phyloP scores from a whole-genome alignment of 2,888 invertebrate species.

The Drosophila paranaensis region DNA sequence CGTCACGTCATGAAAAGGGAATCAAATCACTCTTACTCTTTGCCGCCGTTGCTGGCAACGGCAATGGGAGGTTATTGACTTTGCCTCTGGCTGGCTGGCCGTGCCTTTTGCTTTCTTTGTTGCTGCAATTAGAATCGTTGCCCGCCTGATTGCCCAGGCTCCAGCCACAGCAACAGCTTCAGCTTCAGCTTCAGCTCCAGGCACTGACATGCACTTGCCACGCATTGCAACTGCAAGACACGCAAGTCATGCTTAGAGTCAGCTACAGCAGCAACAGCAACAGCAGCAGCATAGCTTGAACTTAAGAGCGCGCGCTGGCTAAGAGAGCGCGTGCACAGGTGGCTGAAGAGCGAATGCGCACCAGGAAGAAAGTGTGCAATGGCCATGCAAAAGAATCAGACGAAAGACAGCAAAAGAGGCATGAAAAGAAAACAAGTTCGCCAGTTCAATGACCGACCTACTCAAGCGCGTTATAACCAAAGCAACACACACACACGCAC shows the following conservation, averaged over 20 bases:
- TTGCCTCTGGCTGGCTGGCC: constrained; percentile 37
- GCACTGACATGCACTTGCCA: constrained; percentile 51
- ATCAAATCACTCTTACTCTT: constrained; percentile 81
- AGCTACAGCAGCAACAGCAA: background rate
- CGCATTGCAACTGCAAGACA: constrained; percentile 44
- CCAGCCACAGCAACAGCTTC: background rate
- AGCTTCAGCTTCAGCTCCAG: constrained; percentile 6
- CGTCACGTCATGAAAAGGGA: constrained; percentile 78
- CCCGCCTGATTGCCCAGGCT: constrained; percentile 36
- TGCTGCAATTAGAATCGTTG: constrained; percentile 70
- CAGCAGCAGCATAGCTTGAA: background rate
- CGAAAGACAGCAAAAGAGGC: constrained; percentile 55
- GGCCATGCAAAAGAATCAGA: constrained; percentile 59
- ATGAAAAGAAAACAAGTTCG: constrained; percentile 82
- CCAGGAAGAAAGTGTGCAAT: constrained; percentile 77
- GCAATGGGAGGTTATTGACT: constrained; percentile 70
- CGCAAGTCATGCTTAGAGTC: constrained; percentile 44
- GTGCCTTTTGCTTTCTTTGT: constrained; percentile 47
- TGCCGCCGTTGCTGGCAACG: constrained; percentile 48
- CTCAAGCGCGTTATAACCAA: constrained; percentile 84
- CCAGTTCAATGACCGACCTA: constrained; percentile 85
- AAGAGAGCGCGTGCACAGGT: constrained; percentile 47
- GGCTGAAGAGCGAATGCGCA: constrained; percentile 55
- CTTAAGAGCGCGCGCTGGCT: constrained; percentile 11
- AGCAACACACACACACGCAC: constrained; percentile 48